Percentiles rank a stretch among this genome's conserved stretches.
phyloP scores from a whole-genome alignment of 2,113 vertebrate species.

The Lophura nycthemera region DNA sequence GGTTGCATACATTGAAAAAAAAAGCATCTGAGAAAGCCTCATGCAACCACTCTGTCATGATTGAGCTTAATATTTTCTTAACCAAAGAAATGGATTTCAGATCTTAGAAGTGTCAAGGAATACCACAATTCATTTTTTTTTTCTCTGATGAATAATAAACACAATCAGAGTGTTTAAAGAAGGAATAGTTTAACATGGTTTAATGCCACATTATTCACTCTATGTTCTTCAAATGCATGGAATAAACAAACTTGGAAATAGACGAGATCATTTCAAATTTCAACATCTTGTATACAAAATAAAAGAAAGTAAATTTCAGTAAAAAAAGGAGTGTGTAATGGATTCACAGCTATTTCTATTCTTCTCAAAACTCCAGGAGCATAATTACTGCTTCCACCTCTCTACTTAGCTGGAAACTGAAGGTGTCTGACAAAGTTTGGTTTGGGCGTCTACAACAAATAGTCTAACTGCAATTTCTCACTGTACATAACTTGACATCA shows the following conservation, averaged over 20 bases:
- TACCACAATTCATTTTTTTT: constrained; percentile 19
- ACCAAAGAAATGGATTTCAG: constrained; percentile 31
- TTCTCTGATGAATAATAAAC: not conserved
- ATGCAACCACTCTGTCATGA: not conserved
- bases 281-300: not conserved
- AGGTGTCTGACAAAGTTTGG: not conserved
- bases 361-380: not conserved
- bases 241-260: not conserved
- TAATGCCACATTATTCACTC: not conserved
- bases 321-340: not conserved
- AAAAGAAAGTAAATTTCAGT: not conserved
- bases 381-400: not conserved
- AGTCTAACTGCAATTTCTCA: not conserved
- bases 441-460: not conserved
- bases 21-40: constrained; percentile 20
- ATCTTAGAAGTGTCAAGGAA: constrained; percentile 16
- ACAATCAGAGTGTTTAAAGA: not conserved
- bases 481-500: not conserved
- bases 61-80: constrained; percentile 29
- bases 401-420: not conserved
- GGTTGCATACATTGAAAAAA: not conserved
- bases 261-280: not conserved
- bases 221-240: not conserved
- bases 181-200: not conserved
- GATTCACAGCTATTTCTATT: not conserved